Percentiles rank a stretch among this genome's conserved stretches.
phyloP scores from a whole-genome alignment of 2,888 invertebrate species.

The Andricus quercusramuli region DNA sequence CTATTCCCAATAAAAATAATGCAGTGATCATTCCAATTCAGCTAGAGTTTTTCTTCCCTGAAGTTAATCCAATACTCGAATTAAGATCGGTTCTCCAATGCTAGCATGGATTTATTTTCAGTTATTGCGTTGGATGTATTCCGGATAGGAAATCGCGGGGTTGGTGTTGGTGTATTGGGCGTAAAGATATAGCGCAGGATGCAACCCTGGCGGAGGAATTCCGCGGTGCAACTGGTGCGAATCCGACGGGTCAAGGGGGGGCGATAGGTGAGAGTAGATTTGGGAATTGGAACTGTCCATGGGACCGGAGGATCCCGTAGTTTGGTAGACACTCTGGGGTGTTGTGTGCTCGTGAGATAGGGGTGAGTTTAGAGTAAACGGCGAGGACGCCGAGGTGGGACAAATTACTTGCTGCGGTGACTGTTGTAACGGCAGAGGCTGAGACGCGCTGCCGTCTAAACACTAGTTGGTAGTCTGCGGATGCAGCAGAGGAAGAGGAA shows the following conservation, averaged over 20 bases:
- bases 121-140: slow-evolving; percentile 76
- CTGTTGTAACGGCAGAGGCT: slow-evolving; percentile 66
- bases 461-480: slow-evolving; percentile 78
- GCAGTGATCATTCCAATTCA: not conserved
- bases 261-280: slow-evolving; percentile 67
- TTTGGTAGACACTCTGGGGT: slow-evolving; percentile 75
- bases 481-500: slow-evolving; percentile 76
- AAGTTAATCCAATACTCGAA: slow-evolving; percentile 1
- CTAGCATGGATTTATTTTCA: slow-evolving; percentile 56
- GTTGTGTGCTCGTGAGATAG: slow-evolving; percentile 59
- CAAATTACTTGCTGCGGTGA: slow-evolving; percentile 67
- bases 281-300: slow-evolving; percentile 62
- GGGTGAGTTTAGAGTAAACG: slow-evolving; percentile 62
- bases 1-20: too few species aligned
- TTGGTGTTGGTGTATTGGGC: slow-evolving; percentile 75
- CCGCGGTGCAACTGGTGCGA: slow-evolving; percentile 67
- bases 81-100: slow-evolving; percentile 49
- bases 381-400: slow-evolving; percentile 67
- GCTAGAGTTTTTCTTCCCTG: not conserved
- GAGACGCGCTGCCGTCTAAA: slow-evolving; percentile 72
- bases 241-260: slow-evolving; percentile 62
- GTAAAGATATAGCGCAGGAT: slow-evolving; percentile 76
- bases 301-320: slow-evolving; percentile 64
- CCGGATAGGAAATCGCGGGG: slow-evolving; percentile 73
- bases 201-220: slow-evolving; percentile 71